Conservation (phyloP, 30 jellyfish, hydroid and myxozoan species). For the Nemopilema nomurai region DNA sequence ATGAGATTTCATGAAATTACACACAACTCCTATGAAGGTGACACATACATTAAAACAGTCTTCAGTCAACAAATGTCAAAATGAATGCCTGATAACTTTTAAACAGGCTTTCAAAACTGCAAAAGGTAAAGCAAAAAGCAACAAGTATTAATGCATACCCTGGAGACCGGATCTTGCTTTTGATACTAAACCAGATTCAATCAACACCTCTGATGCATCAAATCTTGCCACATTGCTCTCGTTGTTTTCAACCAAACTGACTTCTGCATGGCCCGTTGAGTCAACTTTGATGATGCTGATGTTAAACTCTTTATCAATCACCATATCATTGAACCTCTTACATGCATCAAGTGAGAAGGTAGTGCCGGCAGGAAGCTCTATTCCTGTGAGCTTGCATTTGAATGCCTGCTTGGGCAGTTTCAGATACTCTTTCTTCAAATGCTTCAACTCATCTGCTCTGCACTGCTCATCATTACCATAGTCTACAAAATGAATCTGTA, state of each 20-base stretch:
- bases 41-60: too few species aligned
- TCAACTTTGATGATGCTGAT: constrained; percentile 37
- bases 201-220: constrained; percentile 59
- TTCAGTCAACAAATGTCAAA: too few species aligned
- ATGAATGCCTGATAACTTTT: too few species aligned
- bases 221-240: constrained; percentile 36
- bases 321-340: constrained; percentile 64
- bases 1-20: too few species aligned
- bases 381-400: constrained; percentile 75
- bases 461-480: constrained; percentile 85
- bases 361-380: constrained; percentile 52
- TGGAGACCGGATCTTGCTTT: constrained; percentile 1
- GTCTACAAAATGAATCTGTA: constrained; percentile 81
- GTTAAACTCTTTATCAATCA: constrained; percentile 70
- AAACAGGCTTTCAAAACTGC: not conserved
- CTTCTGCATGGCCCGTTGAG: constrained; percentile 34
- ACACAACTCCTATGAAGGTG: too few species aligned
- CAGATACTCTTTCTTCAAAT: constrained; percentile 75
- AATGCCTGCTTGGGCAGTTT: constrained; percentile 85
- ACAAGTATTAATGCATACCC: constrained; percentile 16
- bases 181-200: constrained; percentile 62
- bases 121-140: not conserved
- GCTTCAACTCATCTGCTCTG: constrained; percentile 38
- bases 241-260: constrained; percentile 47
- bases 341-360: constrained; percentile 54